Percentiles rank a stretch among this genome's conserved stretches.
These are phyloP conservation scores for Mirounga angustirostris DNA, from an alignment of 2,113 vertebrate species.

Conservation along the genomic window DNA sequence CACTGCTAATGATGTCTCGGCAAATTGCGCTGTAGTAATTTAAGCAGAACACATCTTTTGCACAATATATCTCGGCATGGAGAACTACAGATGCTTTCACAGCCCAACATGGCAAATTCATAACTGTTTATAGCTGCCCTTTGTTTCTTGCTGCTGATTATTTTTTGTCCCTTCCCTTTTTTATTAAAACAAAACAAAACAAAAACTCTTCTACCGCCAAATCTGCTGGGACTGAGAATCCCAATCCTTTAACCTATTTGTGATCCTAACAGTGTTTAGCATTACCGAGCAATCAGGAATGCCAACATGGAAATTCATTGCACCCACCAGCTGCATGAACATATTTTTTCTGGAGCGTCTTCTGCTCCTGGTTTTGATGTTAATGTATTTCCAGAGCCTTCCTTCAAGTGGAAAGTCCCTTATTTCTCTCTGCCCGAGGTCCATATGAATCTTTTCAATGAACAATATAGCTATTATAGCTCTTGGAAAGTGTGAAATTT, in stretches of 20 bases:
- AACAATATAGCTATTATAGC: slow-evolving; percentile 73
- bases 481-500: slow-evolving; percentile 78
- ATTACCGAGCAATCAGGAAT: not conserved
- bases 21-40: not conserved
- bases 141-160: not conserved
- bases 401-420: slow-evolving; percentile 51
- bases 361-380: slow-evolving; percentile 50
- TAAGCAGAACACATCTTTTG: not conserved
- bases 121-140: not conserved
- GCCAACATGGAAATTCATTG: not conserved
- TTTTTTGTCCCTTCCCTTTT: not conserved
- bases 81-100: not conserved
- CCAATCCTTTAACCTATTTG: slow-evolving; percentile 28
- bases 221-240: slow-evolving; percentile 10
- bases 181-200: not conserved
- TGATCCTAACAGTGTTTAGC: slow-evolving; percentile 12
- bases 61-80: not conserved
- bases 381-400: slow-evolving; percentile 43
- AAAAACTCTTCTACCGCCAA: not conserved
- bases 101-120: not conserved
- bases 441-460: slow-evolving; percentile 77
- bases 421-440: slow-evolving; percentile 74
- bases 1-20: not conserved
- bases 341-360: slow-evolving; percentile 31
- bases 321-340: not conserved